phyloP scores from a whole-genome alignment of 2,797 vertebrate species.

The Geotria australis region DNA sequence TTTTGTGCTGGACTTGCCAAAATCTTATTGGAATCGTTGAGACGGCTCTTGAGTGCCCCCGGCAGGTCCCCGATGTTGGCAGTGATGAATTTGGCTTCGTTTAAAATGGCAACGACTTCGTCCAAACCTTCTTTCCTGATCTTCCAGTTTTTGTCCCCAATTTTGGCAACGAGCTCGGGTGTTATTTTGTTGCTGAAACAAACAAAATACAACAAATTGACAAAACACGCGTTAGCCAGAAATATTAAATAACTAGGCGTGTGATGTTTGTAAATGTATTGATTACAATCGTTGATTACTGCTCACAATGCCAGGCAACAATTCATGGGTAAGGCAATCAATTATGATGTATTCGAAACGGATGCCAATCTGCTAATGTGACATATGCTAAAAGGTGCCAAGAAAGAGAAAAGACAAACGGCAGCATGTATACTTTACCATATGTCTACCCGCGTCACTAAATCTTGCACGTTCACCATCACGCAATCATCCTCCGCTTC shows the following conservation, averaged over 20 bases:
- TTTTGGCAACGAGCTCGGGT: slow-evolving; percentile 51
- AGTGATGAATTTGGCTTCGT: slow-evolving; percentile 78
- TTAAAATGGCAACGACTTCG: slow-evolving; percentile 47
- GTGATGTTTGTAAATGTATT: too few species aligned
- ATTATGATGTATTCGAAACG: too few species aligned
- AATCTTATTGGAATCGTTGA: slow-evolving; percentile 84
- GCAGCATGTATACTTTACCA: slow-evolving; percentile 13
- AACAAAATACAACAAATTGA: slow-evolving; percentile 1
- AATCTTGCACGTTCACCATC: slow-evolving; percentile 45
- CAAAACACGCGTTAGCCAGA: too few species aligned
- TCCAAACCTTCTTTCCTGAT: slow-evolving; percentile 85
- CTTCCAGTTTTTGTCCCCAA: slow-evolving; percentile 93
- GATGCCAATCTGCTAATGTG: too few species aligned
- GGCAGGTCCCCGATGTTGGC: slow-evolving; percentile 60
- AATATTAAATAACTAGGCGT: too few species aligned
- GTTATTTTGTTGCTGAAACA: slow-evolving; percentile 53
- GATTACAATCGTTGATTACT: too few species aligned
- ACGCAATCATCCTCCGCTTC: slow-evolving; percentile 17
- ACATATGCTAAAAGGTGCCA: too few species aligned
- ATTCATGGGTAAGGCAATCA: too few species aligned
- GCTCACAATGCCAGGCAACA: too few species aligned
- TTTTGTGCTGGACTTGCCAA: slow-evolving; percentile 19
- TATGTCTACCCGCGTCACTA: slow-evolving; percentile 63
- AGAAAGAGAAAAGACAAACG: not conserved
- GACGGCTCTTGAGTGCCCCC: slow-evolving; percentile 47